Conservation (phyloP, 2,113 vertebrate species). For the Seriola rivoliana region DNA sequence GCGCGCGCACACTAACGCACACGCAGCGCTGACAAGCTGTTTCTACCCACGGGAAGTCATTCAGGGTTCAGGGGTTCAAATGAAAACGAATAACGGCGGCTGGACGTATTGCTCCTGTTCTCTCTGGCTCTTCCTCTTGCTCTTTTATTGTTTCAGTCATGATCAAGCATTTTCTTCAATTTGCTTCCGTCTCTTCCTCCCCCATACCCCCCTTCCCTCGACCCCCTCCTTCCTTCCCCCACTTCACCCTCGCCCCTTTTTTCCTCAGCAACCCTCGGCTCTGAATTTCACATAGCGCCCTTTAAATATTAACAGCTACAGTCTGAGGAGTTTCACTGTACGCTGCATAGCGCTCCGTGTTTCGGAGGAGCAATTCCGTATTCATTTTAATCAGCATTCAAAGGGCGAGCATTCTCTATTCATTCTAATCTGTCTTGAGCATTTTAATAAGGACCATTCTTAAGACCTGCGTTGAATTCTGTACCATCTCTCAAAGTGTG, state of each 20-base stretch:
- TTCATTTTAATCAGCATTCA: conserved; percentile 75
- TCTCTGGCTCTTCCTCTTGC: conserved; percentile 22
- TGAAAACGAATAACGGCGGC: conserved; percentile 66
- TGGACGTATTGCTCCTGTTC: conserved; percentile 53
- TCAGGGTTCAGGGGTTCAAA: conserved; percentile 78
- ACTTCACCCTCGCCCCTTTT: conserved; percentile 22
- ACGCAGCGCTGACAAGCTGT: conserved; percentile 68
- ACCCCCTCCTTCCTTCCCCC: background rate
- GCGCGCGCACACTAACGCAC: conserved; percentile 40
- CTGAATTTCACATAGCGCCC: conserved; percentile 52
- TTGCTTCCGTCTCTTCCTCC: conserved; percentile 12
- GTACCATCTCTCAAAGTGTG: conserved; percentile 14
- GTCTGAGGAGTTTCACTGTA: conserved; percentile 51
- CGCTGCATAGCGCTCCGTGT: conserved; percentile 4
- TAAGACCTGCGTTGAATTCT: conserved; percentile 30
- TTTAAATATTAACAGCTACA: conserved; percentile 68
- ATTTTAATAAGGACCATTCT: conserved; percentile 68
- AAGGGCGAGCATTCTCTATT: conserved; percentile 53
- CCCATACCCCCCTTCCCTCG: background rate
- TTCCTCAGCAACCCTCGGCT: conserved; percentile 32
- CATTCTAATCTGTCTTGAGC: conserved; percentile 51
- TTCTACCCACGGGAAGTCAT: conserved; percentile 72
- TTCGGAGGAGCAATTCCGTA: conserved; percentile 46
- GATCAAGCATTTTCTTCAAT: conserved; percentile 54
- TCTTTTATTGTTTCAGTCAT: conserved; percentile 37